Evolutionary conservation across 2,113 vertebrate genomes (phyloP).

Genomic region (Ailuropoda melanoleuca): DNA sequence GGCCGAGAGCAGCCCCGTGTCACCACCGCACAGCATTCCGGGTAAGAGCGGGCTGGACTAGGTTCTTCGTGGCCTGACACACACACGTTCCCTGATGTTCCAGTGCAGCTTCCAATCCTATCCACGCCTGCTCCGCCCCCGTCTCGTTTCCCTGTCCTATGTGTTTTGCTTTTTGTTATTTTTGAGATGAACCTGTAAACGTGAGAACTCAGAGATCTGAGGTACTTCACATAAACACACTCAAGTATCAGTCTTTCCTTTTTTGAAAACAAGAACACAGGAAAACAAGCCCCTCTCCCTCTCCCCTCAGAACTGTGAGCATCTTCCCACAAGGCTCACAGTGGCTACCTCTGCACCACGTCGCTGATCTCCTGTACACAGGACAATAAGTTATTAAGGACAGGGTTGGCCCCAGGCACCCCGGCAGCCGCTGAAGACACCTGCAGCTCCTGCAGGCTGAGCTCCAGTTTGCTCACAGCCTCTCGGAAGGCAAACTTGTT

Average conservation of each 20-base stretch:
- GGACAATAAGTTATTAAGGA: conserved; percentile 95
- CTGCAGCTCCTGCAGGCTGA: conserved; percentile 97
- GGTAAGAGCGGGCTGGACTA: not conserved
- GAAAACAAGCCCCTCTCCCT: conserved; percentile 73
- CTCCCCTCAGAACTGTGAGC: conserved; percentile 29
- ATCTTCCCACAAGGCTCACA: conserved; percentile 67
- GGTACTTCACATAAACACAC: conserved; percentile 88
- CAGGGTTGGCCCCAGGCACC: conserved; percentile 88
- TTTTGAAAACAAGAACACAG: conserved; percentile 84
- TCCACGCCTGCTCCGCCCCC: not conserved
- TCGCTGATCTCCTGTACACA: conserved; percentile 99
- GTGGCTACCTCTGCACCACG: conserved; percentile 98
- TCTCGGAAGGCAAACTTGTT: conserved; percentile 99
- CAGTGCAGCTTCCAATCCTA: conserved; percentile 48
- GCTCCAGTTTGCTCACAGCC: conserved; percentile 97
- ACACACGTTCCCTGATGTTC: not conserved
- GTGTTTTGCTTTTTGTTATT: conserved; percentile 42
- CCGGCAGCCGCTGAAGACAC: conserved; percentile 91
- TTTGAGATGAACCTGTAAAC: conserved; percentile 90
- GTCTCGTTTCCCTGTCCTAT: conserved; percentile 36
- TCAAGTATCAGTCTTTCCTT: conserved; percentile 87
- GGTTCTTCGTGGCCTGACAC: conserved; percentile 9
- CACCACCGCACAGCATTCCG: fast-evolving
- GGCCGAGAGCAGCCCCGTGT: conserved; percentile 25
- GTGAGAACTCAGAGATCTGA: conserved; percentile 88